Evolutionary conservation across 1,140 invertebrate species (phyloP).

Genomic region (Drosophila sulfurigaster): DNA sequence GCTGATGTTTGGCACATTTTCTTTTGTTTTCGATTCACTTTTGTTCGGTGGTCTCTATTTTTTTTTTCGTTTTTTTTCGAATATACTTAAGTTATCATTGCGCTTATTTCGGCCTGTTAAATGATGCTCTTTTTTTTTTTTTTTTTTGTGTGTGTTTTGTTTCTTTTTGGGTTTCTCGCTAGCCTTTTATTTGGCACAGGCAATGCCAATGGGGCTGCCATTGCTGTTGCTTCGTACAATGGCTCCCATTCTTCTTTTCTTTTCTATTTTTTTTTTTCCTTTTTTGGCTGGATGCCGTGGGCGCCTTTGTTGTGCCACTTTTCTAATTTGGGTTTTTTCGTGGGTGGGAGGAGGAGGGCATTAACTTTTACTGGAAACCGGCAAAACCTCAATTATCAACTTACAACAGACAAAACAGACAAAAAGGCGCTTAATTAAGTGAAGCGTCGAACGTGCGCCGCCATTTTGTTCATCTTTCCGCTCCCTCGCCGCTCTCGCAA

Average conservation of each 20-base stretch:
- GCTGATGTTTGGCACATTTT: slow-evolving; percentile 10
- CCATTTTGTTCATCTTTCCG: slow-evolving; percentile 56
- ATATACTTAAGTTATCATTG: slow-evolving; percentile 30
- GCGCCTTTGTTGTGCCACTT: slow-evolving; percentile 58
- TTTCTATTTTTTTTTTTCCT: too few relatives aligned
- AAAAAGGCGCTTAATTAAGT: slow-evolving; percentile 79
- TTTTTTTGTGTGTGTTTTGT: neutral
- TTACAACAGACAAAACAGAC: slow-evolving; percentile 76
- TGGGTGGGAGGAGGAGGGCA: slow-evolving; percentile 24
- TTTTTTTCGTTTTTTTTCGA: neutral
- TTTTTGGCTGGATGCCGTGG: slow-evolving; percentile 12
- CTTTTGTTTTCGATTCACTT: slow-evolving; percentile 4
- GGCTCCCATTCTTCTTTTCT: too few relatives aligned
- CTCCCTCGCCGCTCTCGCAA: neutral
- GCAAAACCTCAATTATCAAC: slow-evolving; percentile 78
- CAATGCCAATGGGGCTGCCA: neutral
- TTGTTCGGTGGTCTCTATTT: neutral
- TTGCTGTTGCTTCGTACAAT: neutral
- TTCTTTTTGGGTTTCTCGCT: slow-evolving; percentile 1
- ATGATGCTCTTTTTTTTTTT: slow-evolving; percentile 19
- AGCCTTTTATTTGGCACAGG: slow-evolving; percentile 17
- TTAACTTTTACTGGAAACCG: slow-evolving; percentile 75
- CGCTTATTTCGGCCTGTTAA: slow-evolving; percentile 39
- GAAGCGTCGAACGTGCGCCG: slow-evolving; percentile 69
- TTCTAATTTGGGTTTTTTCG: slow-evolving; percentile 51